Percentiles rank a stretch among this genome's conserved stretches.
Evolutionary conservation across 2,113 vertebrate genomes (phyloP).

Genomic region (Athene cunicularia): DNA sequence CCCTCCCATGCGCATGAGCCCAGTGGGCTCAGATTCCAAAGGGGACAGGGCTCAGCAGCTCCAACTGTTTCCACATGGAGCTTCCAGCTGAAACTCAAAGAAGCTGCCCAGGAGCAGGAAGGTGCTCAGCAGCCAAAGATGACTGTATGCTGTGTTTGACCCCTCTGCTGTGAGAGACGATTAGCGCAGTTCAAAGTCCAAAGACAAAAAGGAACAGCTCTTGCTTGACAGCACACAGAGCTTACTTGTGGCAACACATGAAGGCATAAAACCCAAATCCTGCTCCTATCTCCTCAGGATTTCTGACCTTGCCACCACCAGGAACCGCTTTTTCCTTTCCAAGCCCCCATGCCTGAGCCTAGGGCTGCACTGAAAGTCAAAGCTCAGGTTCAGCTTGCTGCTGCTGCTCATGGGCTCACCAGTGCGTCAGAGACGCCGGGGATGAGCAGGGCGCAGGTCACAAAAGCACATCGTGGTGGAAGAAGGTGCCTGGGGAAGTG

Average conservation of each 20-base stretch:
- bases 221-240: neutral
- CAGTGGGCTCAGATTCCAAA: neutral
- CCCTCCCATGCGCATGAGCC: rapidly evolving
- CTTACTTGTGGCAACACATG: neutral
- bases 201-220: neutral
- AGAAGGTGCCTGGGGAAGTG: neutral
- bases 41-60: neutral
- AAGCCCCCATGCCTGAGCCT: neutral
- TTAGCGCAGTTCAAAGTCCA: neutral
- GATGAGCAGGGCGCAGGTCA: neutral
- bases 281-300: neutral
- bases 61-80: neutral
- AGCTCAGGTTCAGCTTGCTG: neutral
- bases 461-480: neutral
- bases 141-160: neutral
- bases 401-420: neutral
- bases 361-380: neutral
- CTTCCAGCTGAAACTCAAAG: neutral
- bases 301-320: neutral
- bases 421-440: neutral
- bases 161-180: neutral
- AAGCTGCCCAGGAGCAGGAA: neutral
- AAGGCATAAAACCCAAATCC: neutral
- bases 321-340: neutral
- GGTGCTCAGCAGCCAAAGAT: neutral